These are phyloP conservation scores for Caenorhabditis japonica DNA, from an alignment of 2,888 invertebrate species.

Conservation along the genomic window DNA sequence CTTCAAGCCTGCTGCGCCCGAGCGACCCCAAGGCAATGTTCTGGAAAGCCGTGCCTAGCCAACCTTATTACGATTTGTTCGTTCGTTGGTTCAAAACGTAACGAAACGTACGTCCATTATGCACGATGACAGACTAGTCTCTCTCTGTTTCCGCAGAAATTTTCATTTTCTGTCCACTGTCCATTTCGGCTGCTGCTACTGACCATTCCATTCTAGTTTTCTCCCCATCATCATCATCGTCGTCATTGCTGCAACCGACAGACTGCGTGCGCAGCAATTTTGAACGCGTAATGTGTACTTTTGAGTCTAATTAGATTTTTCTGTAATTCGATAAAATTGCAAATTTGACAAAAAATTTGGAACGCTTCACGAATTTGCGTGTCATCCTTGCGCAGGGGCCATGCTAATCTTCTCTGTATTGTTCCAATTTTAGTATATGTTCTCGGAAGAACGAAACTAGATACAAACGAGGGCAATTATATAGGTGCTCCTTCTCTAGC, in stretches of 20 bases:
- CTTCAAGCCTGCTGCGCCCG: no score
- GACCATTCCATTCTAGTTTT: constrained; percentile 6
- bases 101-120: no score
- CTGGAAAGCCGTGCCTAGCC: no score
- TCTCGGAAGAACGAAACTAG: neutral
- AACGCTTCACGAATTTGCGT: constrained; percentile 93
- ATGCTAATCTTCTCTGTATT: constrained; percentile 78
- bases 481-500: neutral
- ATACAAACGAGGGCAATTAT: neutral
- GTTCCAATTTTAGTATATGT: constrained; percentile 5
- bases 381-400: constrained; percentile 93
- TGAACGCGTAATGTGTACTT: no score
- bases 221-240: constrained; percentile 10
- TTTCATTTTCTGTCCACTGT: constrained; percentile 41
- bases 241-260: no score
- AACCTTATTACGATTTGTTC: constrained; percentile 45
- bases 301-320: no score
- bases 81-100: constrained; percentile 30
- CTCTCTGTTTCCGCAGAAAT: constrained; percentile 1
- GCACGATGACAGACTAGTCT: constrained; percentile 45
- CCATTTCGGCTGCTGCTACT: constrained; percentile 46
- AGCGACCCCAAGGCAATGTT: no score
- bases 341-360: constrained; percentile 80
- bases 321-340: no score
- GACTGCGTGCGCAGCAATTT: no score